Evolutionary conservation across 2,113 vertebrate genomes (phyloP), one percentile per base, ranked within the genome.

Genomic region (Pionites leucogaster): DNA sequence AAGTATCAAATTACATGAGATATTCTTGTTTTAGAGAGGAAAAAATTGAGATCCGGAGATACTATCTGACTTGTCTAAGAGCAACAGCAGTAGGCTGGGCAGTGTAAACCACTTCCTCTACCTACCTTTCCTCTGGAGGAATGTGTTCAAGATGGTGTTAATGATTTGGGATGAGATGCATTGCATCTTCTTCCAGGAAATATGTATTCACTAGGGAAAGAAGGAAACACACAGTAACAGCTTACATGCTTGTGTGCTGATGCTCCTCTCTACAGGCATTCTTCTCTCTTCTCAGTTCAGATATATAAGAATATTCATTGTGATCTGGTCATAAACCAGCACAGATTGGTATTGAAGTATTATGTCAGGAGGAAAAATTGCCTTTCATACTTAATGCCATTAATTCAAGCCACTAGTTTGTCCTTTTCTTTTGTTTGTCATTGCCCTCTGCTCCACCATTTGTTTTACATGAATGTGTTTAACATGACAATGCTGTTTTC

Each of bases 311-410:
- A 91, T 69, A 90, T 65, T 88, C 84, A 83, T 57, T 81, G 52
- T 80, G 93, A 90, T 92, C 79, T 81, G 85, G 76, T 90, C 68
- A 91, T 93, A 97, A 97, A 97, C 91, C 92, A 97, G 80, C 68
- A 70, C 57, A 83, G 77, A 94, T 63, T 85, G 91, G 57, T 82
- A 89, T 78, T 89, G 67, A 95, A 94, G 69, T 95, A 86, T 93
- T 93, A 92, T 82, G 76, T 65, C 85, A 95, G 75, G 11, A 91
- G 50, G 69, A 93, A 90, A 96, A 77, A 39, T 91, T 68, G 83
- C 64, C 79, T 96, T 84, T 24, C 69, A 82, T 92, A 71, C 67
- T 91, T 95, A 94, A 86, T 82, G 59, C 46, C 11, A 6, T 83
- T 90, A 67, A 52, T 71, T 96, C 96, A 71, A 94, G 91, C 28